Evolutionary conservation across 2,797 vertebrate genomes (phyloP).

Genomic region (Ptychadena robeensis): DNA sequence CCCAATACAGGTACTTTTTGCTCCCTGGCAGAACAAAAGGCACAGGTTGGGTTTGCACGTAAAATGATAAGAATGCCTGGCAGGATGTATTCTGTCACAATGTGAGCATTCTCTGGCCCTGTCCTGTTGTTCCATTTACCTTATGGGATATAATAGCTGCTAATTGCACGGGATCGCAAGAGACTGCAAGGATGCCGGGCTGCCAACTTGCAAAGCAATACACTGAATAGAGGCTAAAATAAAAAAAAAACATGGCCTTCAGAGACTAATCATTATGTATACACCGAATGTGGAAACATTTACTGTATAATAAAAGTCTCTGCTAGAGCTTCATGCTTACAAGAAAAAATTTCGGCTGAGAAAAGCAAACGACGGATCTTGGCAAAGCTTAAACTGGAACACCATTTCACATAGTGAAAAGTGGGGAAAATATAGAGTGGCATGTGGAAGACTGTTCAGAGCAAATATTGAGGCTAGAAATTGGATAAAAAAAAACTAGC

Average conservation of each 20-base stretch:
- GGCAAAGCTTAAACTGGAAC: not conserved
- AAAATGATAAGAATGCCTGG: constrained; percentile 12
- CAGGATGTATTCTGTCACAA: constrained; percentile 20
- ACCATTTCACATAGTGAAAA: not conserved
- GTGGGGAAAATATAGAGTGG: not conserved
- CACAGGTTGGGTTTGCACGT: constrained; percentile 1
- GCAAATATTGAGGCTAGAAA: not conserved
- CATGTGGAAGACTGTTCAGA: not conserved
- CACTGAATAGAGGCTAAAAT: not conserved
- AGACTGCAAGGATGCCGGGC: not conserved
- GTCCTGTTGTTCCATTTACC: constrained; percentile 4
- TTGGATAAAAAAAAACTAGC: not conserved
- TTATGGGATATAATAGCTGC: constrained; percentile 22
- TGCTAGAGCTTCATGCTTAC: not conserved
- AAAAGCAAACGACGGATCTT: not conserved
- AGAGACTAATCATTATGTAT: not conserved
- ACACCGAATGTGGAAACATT: constrained; percentile 7
- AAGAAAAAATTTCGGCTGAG: not conserved
- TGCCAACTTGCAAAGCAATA: not conserved
- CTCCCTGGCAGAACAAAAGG: constrained; percentile 35
- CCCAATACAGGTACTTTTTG: constrained; percentile 3
- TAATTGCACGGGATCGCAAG: constrained; percentile 5
- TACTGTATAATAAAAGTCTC: constrained; percentile 7
- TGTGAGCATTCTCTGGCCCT: not conserved
- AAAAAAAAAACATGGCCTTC: not conserved